Base-by-base conservation (phyloP, 1,140 invertebrate species). In the Palaemon carinicauda region DNA sequence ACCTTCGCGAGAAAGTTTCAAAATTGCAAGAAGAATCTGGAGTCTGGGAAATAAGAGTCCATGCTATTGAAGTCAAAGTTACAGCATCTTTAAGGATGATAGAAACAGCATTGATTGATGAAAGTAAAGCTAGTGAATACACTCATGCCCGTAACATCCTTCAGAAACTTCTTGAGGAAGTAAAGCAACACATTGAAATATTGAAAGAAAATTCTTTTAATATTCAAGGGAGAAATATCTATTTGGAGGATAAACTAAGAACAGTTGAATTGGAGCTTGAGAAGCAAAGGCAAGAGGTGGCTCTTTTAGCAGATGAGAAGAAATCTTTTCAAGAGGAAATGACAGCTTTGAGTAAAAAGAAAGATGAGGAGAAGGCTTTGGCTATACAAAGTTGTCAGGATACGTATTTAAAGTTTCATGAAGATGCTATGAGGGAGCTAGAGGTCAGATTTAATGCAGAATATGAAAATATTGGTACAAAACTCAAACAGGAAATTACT, bases 391-490 rank as follows among this genome's bases (percentile, higher is more conserved):
- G 51, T 69, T 88, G 73, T 54, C 54, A 82, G 33, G 65, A 54
- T 53, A 88, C 82, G 0, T 88, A 86, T 31, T 50, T 88, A 12
- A 82, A 82, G 74, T 88, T 88, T 54, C 88, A 88, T 53, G 83
- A 88, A 54, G 83, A 88, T 3, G 88, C 88, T n/a, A 80, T 88
- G 51, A 75, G 65, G 24, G 84, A 86, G 73, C 69, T 86, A 27
- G 65, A 80, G 33, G 71, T 29, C 2, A 83, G 75, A 17, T 54
- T 81, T n/a, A 88, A 82, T 53, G 54, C 51, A 10, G 83, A 88
- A 21, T 88, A 80, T 65, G 78, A 85, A 56, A 71, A 69, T 21
- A 78, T 86, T 74, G 53, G 73, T 5, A 17, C 24, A 9, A 75
- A 78, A 33, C 54, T 88, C 21, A 86, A 86, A 69, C 24, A 65